Base-by-base conservation (phyloP, 2,113 vertebrate species). In the crab-eating macaque (Macaca fascicularis) region DNA sequence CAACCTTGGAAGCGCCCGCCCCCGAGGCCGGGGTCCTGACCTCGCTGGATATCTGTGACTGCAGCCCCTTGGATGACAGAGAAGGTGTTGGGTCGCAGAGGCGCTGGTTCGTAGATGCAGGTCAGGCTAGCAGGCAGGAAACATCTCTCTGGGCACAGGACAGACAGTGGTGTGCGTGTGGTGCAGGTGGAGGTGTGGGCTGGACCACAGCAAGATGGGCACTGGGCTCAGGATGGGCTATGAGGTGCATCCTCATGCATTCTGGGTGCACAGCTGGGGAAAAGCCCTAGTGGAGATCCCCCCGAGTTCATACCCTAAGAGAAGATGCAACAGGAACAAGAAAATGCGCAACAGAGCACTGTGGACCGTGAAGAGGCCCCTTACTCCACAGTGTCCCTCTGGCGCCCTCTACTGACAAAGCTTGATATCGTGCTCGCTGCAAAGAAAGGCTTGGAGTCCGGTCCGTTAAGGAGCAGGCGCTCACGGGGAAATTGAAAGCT, bases 341-440 rank as follows among this genome's bases (percentile, higher is more conserved):
- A 32, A 67, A 75, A 32, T 43, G 45, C 6, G 0, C 3, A 32
- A 14, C 11, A 27, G 57, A 35, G 48, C 48, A 0, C n/a, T 0
- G 45, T 10, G 1, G 5, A 27, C 35, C 35, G 0, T 27, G n/a
- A 16, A 38, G 48, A 14, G 35, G n/a, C 43, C 57, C 74, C 23
- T 55, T 80, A n/a, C 38, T 48, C 3, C 0, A 7, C 55, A 2
- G 43, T 32, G 92, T 95, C 93, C 89, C 92, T 84, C 45, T 5
- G 14, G 92, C 30, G 83, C 97, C 97, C 98, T 97, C 98, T 98
- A 90, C 93, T 70, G 96, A 8, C 64, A 5, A 90, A 11, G 38
- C 3, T 6, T 14, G 23, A 11, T 48, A 48, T 0, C 2, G 6
- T 1, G 89, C 23, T 17, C 25, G 3, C 8, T 30, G 8, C 10